A percentile compares a stretch with the other conserved stretches of the same genome.
These are phyloP conservation scores for Scaptomyza pallida DNA, from an alignment of 1,140 invertebrate genomes.

Conservation along the genomic window DNA sequence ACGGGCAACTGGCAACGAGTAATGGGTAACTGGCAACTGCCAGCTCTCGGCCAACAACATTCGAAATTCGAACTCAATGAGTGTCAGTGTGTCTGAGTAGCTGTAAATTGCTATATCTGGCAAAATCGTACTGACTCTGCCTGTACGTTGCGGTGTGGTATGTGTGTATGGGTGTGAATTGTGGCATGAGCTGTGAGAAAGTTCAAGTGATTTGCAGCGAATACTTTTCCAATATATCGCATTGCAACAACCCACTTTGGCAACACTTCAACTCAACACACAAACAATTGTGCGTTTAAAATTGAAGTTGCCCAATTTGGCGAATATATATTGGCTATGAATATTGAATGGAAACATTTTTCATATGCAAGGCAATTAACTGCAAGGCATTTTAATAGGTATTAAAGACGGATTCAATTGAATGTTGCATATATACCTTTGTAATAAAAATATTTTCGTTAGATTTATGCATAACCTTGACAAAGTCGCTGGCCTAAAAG, in stretches of 20 bases:
- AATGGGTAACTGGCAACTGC: constrained; percentile 12
- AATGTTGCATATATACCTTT: too few species aligned
- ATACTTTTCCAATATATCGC: constrained; percentile 44
- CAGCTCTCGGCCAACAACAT: constrained; percentile 16
- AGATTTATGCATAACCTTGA: too few species aligned
- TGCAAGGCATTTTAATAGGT: too few species aligned
- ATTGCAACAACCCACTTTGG: constrained; percentile 23
- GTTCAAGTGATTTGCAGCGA: constrained; percentile 71
- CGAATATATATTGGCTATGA: background rate
- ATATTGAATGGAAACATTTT: too few species aligned
- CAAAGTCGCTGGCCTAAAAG: too few species aligned
- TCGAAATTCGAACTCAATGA: constrained; percentile 27
- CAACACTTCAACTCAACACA: constrained; percentile 1
- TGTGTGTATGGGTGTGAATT: constrained; percentile 3
- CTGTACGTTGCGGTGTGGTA: background rate
- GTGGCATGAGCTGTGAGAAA: constrained; percentile 42
- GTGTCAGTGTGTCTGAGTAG: constrained; percentile 46
- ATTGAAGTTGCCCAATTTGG: background rate
- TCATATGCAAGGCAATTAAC: too few species aligned
- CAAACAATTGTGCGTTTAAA: background rate
- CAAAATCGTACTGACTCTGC: background rate
- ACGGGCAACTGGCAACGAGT: background rate
- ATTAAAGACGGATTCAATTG: too few species aligned
- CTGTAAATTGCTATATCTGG: constrained; percentile 31
- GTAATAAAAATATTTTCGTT: too few species aligned